Base-by-base conservation (phyloP, 2,888 invertebrate species). In the Vesta saturnalis region DNA sequence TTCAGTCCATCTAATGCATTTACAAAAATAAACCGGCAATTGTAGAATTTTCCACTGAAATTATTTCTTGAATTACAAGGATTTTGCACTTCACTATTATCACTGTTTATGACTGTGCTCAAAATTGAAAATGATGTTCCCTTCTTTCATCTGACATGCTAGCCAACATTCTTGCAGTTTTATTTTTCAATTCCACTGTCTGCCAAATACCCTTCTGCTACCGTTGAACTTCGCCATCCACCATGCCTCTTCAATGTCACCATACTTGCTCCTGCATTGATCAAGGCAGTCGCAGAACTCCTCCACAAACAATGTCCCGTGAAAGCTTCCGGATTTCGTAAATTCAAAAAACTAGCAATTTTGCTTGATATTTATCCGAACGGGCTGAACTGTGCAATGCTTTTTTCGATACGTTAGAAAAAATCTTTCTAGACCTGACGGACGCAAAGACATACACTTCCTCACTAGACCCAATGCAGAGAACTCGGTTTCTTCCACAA, bases 301-400 rank as follows among this genome's bases (percentile, higher is more conserved):
- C 65, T 16, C 10, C 61, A 54, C 16, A 69, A 67, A 59, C 64
- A 63, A 56, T 70, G 69, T 1, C 69, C 71, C 1, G 67, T 73
- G 21, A 69, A 73, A 15, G 39, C 14, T 23, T 63, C 58, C 0
- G 71, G 60, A 57, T 73, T 62, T 15, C 67, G 69, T 5, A 73
- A 57, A 10, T 64, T 60, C 46, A 71, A 56, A 49, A 64, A 73
- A 12, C 55, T 66, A 16, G 73, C 73, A 23, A 73, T 69, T 57
- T 62, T 62, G 10, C 16, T 56, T n/a, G 73, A 69, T 12, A 71
- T 54, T 54, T 59, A 62, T 3, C 69, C 64, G 16, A 71, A 71
- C 57, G 4, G 63, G 64, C 18, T 71, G 69, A 21, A 56, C 60
- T 1, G 64, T 64, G 52, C 69, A 72, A 47, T 69, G 71, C n/a